Base-by-base conservation (phyloP, 1,140 invertebrate species). In the Zaprionus ornatus region DNA sequence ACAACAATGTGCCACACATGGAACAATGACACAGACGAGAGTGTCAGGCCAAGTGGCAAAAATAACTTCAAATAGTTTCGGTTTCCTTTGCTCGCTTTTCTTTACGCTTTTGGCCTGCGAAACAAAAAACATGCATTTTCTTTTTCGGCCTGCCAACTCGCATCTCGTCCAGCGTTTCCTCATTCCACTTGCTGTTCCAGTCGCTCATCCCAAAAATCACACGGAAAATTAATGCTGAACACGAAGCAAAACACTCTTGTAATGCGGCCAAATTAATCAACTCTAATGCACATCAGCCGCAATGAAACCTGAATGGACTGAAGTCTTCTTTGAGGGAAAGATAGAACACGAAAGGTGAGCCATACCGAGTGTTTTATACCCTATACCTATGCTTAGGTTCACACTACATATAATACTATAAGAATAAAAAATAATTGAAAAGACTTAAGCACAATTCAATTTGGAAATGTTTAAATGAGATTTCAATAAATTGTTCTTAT, bases 61-160 rank as follows among this genome's bases (percentile, higher is more conserved):
- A 87, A 88, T 88, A 87, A 88, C 84, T 88, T 87, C 80, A 87
- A 87, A 87, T 88, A 87, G 77, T 88, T 80, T 76, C 45, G 25
- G 27, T 19, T 82, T 65, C 40, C 52, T 42, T n/a, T 42, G 32
- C 19, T 45, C 55, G 25, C 60, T 74, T 60, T 27, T 10, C 12
- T 23, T 63, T 60, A 48, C 21, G 50, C 29, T 57, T 12, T 61
- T 63, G 5, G n/a, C 42, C 52, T 52, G 35, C 21, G 1, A 19
- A 9, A n/a, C n/a, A n/a, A 29, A 48, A 35, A 75, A 87, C 83
- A 79, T 70, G 76, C 55, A 74, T 71, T 74, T 74, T 86, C 62
- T 71, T 67, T 84, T 77, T 63, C 19, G 54, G 72, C n/a, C 66
- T 73, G 80, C 64, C 68, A 84, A 73, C 42, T 70, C 78, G 70